Conservation (phyloP, 64 coral and sea anemone species). For the Montipora sp. region DNA sequence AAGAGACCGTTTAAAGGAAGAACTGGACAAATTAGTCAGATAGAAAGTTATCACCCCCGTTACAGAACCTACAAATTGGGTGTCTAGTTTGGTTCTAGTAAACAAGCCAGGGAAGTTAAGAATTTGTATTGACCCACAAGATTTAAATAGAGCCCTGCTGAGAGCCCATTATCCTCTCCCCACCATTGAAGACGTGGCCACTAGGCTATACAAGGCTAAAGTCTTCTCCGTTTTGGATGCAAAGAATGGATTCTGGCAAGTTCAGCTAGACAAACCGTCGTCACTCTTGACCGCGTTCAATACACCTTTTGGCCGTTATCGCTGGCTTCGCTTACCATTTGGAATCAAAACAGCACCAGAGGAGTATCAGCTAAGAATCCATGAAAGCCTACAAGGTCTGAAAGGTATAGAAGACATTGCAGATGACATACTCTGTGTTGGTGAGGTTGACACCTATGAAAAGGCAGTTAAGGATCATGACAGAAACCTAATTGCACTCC, state of each 20-base stretch:
- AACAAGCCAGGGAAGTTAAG: slow-evolving; percentile 19
- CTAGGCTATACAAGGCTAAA: no score
- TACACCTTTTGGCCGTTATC: slow-evolving; percentile 26
- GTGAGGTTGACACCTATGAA: not conserved
- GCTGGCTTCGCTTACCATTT: slow-evolving; percentile 36
- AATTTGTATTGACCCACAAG: slow-evolving; percentile 21
- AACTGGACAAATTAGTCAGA: not conserved
- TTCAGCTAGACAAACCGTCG: slow-evolving; percentile 5
- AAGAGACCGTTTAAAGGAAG: no score
- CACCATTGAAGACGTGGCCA: slow-evolving; percentile 22
- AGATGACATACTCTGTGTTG: slow-evolving; percentile 26
- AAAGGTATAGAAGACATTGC: slow-evolving; percentile 19
- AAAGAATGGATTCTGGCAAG: slow-evolving; percentile 24
- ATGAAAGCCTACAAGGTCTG: not conserved
- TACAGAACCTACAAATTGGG: slow-evolving; percentile 8
- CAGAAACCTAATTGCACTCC: not conserved
- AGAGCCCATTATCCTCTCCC: slow-evolving; percentile 43
- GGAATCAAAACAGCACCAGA: not conserved
- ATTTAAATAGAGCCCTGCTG: slow-evolving; percentile 25
- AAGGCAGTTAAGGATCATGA: slow-evolving; percentile 17
- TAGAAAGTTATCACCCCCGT: not conserved
- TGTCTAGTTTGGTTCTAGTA: slow-evolving; percentile 25
- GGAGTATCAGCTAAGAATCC: not conserved
- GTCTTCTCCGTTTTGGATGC: no score
- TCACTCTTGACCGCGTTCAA: slow-evolving; percentile 5